Percentiles rank a stretch among this genome's conserved stretches.
Evolutionary conservation across 1,140 invertebrate species (phyloP).

Genomic region (Euwallacea similis): DNA sequence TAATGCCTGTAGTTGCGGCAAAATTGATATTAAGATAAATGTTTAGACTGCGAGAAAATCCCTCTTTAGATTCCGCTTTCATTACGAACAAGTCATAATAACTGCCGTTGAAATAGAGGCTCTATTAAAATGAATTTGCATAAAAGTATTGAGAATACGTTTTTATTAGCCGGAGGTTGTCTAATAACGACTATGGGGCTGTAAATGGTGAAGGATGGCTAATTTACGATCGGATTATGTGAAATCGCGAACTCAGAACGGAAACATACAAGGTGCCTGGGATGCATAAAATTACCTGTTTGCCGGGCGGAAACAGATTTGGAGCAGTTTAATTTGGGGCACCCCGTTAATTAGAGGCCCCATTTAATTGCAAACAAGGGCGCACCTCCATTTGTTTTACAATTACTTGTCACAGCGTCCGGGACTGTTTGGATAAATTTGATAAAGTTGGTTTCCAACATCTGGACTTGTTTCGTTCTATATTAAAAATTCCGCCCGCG

Average conservation of each 20-base stretch:
- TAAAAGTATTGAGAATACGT: background rate
- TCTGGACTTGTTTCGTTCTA: too few species aligned
- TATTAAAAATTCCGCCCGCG: too few species aligned
- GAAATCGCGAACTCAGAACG: background rate
- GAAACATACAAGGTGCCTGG: background rate
- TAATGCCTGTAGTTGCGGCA: background rate
- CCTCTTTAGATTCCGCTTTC: constrained; percentile 6
- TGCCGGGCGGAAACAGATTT: constrained; percentile 29
- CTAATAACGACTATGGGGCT: too few species aligned
- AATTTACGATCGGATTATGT: too few species aligned
- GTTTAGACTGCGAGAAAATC: background rate
- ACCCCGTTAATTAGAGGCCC: constrained; percentile 21
- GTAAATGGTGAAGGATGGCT: too few species aligned
- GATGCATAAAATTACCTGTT: constrained; percentile 24
- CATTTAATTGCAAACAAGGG: constrained; percentile 29
- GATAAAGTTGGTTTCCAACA: too few species aligned
- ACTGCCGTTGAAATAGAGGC: background rate
- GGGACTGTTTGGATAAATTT: constrained; percentile 13
- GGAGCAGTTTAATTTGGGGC: constrained; percentile 26
- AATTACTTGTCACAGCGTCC: constrained; percentile 18
- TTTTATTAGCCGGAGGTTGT: background rate
- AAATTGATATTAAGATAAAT: constrained; percentile 17
- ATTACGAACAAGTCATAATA: constrained; percentile 5
- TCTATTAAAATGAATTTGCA: constrained; percentile 5
- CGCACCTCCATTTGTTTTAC: constrained; percentile 26